Evolutionary conservation across 2,888 invertebrate genomes (phyloP).

Genomic region (Aproaerema taeniolella): DNA sequence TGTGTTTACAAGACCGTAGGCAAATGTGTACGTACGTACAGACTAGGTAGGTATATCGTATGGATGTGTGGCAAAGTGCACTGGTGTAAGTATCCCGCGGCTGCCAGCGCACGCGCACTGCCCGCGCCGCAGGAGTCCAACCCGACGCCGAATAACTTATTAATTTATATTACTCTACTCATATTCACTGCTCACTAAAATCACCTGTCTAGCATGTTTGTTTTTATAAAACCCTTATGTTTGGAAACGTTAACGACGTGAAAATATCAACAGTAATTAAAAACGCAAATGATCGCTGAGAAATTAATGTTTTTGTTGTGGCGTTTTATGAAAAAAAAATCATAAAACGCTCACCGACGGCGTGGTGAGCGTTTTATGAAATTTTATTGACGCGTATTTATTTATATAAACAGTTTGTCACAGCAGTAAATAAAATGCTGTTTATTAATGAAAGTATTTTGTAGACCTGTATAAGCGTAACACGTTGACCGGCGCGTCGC

Average conservation of each 20-base stretch:
- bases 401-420: conserved; percentile 24
- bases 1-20: too few relatives aligned
- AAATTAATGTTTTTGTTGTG: conserved; percentile 56
- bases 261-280: conserved; percentile 72
- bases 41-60: too few relatives aligned
- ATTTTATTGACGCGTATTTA: conserved; percentile 47
- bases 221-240: conserved; percentile 61
- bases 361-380: conserved; percentile 58
- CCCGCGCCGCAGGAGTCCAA: conserved; percentile 52
- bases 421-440: conserved; percentile 37
- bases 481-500: background rate
- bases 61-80: conserved; percentile 10
- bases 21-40: too few relatives aligned
- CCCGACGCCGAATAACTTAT: conserved; percentile 60
- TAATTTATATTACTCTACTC: conserved; percentile 69
- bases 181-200: conserved; percentile 55
- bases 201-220: conserved; percentile 71
- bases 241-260: conserved; percentile 65
- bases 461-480: conserved; percentile 24
- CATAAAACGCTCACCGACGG: conserved; percentile 45
- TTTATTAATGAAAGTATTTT: conserved; percentile 40
- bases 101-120: too few relatives aligned
- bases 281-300: conserved; percentile 55
- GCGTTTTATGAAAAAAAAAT: too few relatives aligned
- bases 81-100: conserved; percentile 21